Percentiles rank a stretch among this genome's conserved stretches.
Evolutionary conservation across 2,113 vertebrate species (phyloP).

Genomic region (Solenodon paradoxus): DNA sequence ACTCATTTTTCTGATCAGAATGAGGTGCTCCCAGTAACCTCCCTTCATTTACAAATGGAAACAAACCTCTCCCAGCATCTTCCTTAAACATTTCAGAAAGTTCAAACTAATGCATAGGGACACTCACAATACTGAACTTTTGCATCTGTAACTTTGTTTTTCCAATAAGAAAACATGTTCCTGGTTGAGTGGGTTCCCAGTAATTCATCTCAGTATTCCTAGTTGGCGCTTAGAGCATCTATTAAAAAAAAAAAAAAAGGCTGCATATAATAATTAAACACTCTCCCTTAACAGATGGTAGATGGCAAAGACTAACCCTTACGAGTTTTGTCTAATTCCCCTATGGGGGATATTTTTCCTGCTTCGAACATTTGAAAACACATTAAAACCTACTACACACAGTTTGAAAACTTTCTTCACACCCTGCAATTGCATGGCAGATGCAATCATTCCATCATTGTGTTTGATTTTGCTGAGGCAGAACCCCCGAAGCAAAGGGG

Average conservation of each 20-base stretch:
- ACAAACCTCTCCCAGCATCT: neutral
- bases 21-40: neutral
- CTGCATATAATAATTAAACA: fast-evolving
- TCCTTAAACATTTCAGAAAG: neutral
- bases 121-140: neutral
- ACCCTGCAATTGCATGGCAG: fast-evolving
- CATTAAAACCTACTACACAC: neutral
- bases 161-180: neutral
- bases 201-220: neutral
- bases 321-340: neutral
- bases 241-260: neutral
- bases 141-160: neutral
- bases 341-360: neutral
- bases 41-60: neutral
- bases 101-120: neutral
- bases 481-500: neutral
- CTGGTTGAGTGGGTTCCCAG: neutral
- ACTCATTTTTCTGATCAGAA: neutral
- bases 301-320: neutral
- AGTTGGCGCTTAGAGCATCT: too few relatives aligned
- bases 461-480: neutral
- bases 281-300: too few relatives aligned
- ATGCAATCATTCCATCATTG: fast-evolving
- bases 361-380: neutral
- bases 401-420: neutral